Evolutionary conservation across 2,888 invertebrate genomes (phyloP), one percentile per base, ranked within the genome.

Genomic region (Eupelmus urozonus): DNA sequence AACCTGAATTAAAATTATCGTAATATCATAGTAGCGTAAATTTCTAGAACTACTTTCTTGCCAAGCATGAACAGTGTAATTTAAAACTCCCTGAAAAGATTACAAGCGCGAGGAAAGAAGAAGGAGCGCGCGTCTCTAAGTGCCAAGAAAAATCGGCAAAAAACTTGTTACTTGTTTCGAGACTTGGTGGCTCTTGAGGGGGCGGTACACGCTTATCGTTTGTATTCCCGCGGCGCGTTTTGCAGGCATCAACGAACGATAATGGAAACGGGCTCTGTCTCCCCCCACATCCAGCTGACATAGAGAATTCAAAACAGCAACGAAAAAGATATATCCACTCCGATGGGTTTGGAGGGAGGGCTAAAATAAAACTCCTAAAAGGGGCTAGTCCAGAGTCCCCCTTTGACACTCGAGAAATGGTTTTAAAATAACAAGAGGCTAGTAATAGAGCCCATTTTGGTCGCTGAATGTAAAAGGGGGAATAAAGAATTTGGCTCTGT

Each of bases 291-390:
- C n/a, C n/a, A n/a, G 45, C 25, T 34, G 45, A 65, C 62, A 63
- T 9, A 57, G 57, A 76, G 57, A 70, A 76, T 76, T 76, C 45
- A 63, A 71, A 71, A 76, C 27, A 71, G 20, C 45, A 55, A 16
- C 7, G 34, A 75, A 49, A 60, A 49, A 69, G 49, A 34, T 5
- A 70, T n/a, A n/a, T 59, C 57, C 23, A 20, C 23, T 23, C 51
- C 53, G 65, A 63, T 66, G 49, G 45, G 49, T 63, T 34, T 23
- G 16, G 34, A n/a, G 25, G 29, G n/a, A 23, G n/a, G 13, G 53
- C 42, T 60, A 23, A 42, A 69, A 75, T 75, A 55, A 75, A 76
- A 71, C n/a, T 76, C 40, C 65, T 59, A 65, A 71, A 71, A 71
- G 71, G 57, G 25, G 40, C 71, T 29, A n/a, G n/a, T n/a, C n/a